phyloP scores from a whole-genome alignment of 2,797 vertebrate species.

The Clarias platycephalus region DNA sequence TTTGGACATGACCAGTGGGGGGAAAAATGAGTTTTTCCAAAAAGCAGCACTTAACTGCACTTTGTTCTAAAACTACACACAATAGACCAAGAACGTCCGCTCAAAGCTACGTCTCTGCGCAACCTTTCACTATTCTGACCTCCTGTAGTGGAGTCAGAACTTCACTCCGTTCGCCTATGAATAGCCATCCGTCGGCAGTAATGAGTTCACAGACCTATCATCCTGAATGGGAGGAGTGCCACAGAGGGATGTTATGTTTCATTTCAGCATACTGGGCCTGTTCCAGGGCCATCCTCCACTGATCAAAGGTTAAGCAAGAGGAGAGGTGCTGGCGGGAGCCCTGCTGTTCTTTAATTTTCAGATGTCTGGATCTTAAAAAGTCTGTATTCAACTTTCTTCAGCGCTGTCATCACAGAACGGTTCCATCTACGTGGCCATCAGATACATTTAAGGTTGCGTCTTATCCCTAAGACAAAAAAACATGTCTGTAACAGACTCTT shows the following conservation, averaged over 20 bases:
- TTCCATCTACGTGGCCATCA: slow-evolving; percentile 22
- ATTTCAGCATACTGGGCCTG: slow-evolving; percentile 77
- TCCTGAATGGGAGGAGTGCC: slow-evolving; percentile 62
- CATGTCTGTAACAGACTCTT: slow-evolving; percentile 7
- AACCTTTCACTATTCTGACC: slow-evolving; percentile 45
- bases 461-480: slow-evolving; percentile 34
- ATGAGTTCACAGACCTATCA: slow-evolving; percentile 68
- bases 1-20: slow-evolving; percentile 33
- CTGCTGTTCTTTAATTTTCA: slow-evolving; percentile 67
- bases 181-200: slow-evolving; percentile 45
- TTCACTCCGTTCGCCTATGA: slow-evolving; percentile 42
- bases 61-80: slow-evolving; percentile 50
- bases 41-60: slow-evolving; percentile 38
- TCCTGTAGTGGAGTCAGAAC: slow-evolving; percentile 39
- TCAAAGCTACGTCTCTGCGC: slow-evolving; percentile 32
- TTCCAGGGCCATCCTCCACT: slow-evolving; percentile 75
- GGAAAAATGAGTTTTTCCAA: slow-evolving; percentile 27
- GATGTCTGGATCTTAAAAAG: slow-evolving; percentile 43
- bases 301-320: slow-evolving; percentile 78
- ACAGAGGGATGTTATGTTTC: slow-evolving; percentile 73
- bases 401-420: slow-evolving; percentile 18
- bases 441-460: slow-evolving; percentile 8
- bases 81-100: slow-evolving; percentile 24
- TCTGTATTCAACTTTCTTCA: slow-evolving; percentile 29
- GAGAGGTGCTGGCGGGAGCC: slow-evolving; percentile 72